Base-by-base conservation (phyloP, 2,113 vertebrate species). In the Myotis davidii region DNA sequence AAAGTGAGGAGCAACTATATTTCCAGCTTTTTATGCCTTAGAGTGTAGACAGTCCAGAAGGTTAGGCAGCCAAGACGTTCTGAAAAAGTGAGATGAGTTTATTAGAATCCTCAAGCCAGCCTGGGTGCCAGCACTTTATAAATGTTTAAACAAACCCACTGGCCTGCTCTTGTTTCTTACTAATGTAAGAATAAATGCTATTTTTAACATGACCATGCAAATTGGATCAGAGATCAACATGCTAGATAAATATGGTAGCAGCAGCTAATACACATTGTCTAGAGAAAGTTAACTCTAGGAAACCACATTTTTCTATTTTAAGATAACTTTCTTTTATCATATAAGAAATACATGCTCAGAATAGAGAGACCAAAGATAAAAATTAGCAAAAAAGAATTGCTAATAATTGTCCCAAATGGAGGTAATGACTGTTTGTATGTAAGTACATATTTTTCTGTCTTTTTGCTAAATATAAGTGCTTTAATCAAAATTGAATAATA, bases 251-350 rank as follows among this genome's bases (percentile, higher is more conserved):
- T 82, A 93, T 16, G 70, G 69, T 56, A 78, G 12, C 48, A 86
- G 70, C 6, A 92, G 54, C 21, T 84, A 56, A 86, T 74, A 89
- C 7, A 90, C 20, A 50, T 27, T 25, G 17, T 37, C 61, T 56
- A 90, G 70, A 84, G 91, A 94, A 96, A 65, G 48, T 86, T 96
- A 90, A 93, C 27, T 74, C 65, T 48, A 61, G 16, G 6, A 79
- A 9, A 34, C 37, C 11, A 54, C 6, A 56, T 90, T 96, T 70
- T 90, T 29, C 89, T 65, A 74, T 77, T 89, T 96, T 84, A 91
- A 92, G 76, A 76, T 69, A 59, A 70, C 5, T 56, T 83, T 84
- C n/a, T 61, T 91, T 84, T 73, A 59, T 85, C 39, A 42, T 76
- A 25, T 50, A 93, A 81, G 42, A 69, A 82, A 85, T 82, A 50